Percentiles rank a stretch among this genome's conserved stretches.
phyloP scores from a whole-genome alignment of 2,888 invertebrate genomes.

The Cerastis rubricosa region DNA sequence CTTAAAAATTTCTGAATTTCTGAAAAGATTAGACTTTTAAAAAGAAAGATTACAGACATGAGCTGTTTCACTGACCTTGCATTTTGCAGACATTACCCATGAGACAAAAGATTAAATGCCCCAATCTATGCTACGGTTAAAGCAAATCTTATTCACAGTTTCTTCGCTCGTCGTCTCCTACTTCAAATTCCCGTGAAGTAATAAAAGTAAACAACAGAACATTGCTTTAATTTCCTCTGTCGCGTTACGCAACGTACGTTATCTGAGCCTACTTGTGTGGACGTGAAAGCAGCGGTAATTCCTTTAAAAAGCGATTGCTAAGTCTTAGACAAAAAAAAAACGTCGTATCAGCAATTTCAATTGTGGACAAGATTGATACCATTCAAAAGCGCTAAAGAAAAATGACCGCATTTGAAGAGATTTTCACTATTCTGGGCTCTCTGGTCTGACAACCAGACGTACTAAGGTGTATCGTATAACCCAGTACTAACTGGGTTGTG shows the following conservation, averaged over 20 bases:
- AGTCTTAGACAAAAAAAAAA: not conserved
- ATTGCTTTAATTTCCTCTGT: slow-evolving; percentile 76
- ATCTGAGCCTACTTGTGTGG: slow-evolving; percentile 57
- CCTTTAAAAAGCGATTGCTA: not conserved
- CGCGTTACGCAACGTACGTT: slow-evolving; percentile 72
- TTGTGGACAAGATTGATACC: not conserved
- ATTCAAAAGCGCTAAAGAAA: not conserved
- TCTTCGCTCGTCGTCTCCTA: slow-evolving; percentile 34
- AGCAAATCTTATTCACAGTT: slow-evolving; percentile 42
- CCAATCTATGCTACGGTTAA: not conserved
- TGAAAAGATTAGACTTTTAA: too few species aligned
- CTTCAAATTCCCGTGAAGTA: slow-evolving; percentile 70
- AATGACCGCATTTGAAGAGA: not conserved
- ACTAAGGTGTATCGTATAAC: too few species aligned
- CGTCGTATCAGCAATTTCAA: not conserved
- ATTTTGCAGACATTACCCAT: not conserved
- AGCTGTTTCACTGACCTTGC: too few species aligned
- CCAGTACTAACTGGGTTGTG: too few species aligned
- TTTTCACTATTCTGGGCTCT: not conserved
- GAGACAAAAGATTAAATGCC: not conserved
- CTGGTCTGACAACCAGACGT: too few species aligned
- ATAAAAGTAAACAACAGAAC: slow-evolving; percentile 76
- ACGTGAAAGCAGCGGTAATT: slow-evolving; percentile 23
- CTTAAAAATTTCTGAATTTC: too few species aligned
- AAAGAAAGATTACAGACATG: too few species aligned